Conservation (phyloP, 2,797 vertebrate genomes). For the Pristis pectinata region DNA sequence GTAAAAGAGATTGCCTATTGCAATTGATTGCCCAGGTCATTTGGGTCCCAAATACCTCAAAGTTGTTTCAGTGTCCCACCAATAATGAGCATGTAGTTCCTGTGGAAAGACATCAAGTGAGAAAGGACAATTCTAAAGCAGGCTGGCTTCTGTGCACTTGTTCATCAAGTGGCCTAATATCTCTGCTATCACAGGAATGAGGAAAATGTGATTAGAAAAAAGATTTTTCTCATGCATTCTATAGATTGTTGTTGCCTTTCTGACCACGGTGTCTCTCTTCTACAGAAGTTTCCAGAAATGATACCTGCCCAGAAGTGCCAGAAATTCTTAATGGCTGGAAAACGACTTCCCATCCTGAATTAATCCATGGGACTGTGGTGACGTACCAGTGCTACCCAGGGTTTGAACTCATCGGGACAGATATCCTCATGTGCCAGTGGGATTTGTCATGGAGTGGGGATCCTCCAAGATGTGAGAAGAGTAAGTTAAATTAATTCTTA, state of each 20-base stretch:
- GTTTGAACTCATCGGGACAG: slow-evolving; percentile 75
- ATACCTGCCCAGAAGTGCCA: slow-evolving; percentile 87
- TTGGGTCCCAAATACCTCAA: neutral
- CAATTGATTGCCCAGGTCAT: neutral
- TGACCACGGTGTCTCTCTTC: slow-evolving; percentile 15
- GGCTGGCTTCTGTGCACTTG: neutral
- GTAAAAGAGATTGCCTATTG: neutral
- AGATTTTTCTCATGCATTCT: neutral
- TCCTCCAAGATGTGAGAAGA: slow-evolving; percentile 78
- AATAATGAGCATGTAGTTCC: too few relatives aligned
- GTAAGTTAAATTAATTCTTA: slow-evolving; percentile 62
- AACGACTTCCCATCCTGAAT: slow-evolving; percentile 80
- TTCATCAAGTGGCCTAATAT: neutral
- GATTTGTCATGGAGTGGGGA: slow-evolving; percentile 91
- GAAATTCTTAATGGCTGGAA: slow-evolving; percentile 92
- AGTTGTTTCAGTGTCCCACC: neutral
- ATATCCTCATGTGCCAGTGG: slow-evolving; percentile 93
- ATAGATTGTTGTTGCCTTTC: neutral
- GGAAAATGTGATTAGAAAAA: too few relatives aligned
- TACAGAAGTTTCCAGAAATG: slow-evolving; percentile 84
- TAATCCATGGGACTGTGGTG: slow-evolving; percentile 85
- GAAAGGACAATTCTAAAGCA: neutral
- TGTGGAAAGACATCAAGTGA: neutral
- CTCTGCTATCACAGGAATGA: neutral
- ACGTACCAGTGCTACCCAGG: slow-evolving; percentile 93